Evolutionary conservation across 2,113 vertebrate genomes (phyloP).

Genomic region (Oncorhynchus gorbuscha): DNA sequence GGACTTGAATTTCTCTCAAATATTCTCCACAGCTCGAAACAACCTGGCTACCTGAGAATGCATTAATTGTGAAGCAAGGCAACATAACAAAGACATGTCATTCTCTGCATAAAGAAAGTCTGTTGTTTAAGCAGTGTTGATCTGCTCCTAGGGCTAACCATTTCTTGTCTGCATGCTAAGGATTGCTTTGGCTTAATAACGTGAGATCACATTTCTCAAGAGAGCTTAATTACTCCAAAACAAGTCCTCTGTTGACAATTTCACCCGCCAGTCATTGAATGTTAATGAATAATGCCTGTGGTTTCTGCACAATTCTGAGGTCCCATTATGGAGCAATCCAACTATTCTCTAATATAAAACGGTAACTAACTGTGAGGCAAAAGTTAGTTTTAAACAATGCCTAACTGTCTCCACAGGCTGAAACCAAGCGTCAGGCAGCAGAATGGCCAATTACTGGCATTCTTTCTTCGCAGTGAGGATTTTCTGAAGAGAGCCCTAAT

Average conservation of each 20-base stretch:
- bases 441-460: constrained; percentile 31
- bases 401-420: constrained; percentile 41
- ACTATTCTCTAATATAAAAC: constrained; percentile 31
- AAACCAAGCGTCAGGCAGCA: constrained; percentile 38
- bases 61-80: constrained; percentile 46
- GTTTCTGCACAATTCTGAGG: constrained; percentile 48
- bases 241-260: constrained; percentile 49
- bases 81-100: constrained; percentile 34
- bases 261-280: constrained; percentile 50
- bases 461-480: constrained; percentile 24
- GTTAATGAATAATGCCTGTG: constrained; percentile 53
- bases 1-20: constrained; percentile 13
- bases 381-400: constrained; percentile 52
- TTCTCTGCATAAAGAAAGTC: constrained; percentile 28
- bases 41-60: constrained; percentile 23
- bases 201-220: constrained; percentile 50
- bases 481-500: constrained; percentile 14
- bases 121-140: constrained; percentile 50
- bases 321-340: constrained; percentile 41
- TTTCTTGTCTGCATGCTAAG: constrained; percentile 27
- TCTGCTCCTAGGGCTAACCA: constrained; percentile 39
- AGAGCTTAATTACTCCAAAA: constrained; percentile 49
- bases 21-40: constrained; percentile 22
- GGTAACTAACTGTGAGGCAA: constrained; percentile 32
- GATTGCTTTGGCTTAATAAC: constrained; percentile 40